Evolutionary conservation across 2,797 vertebrate species (phyloP).

Genomic region (Enteromius anoplus): DNA sequence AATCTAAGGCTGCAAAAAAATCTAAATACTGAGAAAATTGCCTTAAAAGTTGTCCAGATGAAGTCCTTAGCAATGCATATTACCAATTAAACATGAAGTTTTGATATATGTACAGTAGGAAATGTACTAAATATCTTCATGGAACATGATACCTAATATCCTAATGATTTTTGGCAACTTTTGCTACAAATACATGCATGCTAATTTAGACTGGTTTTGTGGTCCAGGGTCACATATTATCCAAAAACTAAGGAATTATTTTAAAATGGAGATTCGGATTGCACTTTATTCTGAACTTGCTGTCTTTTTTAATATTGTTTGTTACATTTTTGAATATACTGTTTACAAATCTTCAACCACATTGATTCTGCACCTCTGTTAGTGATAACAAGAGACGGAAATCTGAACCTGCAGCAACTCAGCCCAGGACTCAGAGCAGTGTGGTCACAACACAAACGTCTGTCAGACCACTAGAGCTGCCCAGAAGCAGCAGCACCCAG

Average conservation of each 20-base stretch:
- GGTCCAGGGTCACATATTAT: too few species aligned
- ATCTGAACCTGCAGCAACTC: conserved; percentile 81
- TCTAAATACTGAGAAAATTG: too few species aligned
- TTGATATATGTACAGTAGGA: too few species aligned
- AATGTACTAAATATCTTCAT: too few species aligned
- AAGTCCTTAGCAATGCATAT: too few species aligned
- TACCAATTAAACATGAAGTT: too few species aligned
- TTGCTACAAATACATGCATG: too few species aligned
- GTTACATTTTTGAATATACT: neutral
- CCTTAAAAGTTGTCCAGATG: too few species aligned
- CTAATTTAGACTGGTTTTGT: too few species aligned
- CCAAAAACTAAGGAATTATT: neutral
- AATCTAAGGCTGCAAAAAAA: too few species aligned
- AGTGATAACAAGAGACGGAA: conserved; percentile 85
- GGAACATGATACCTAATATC: too few species aligned
- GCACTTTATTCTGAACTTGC: neutral
- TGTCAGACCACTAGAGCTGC: conserved; percentile 63
- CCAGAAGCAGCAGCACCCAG: conserved; percentile 70
- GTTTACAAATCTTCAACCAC: neutral
- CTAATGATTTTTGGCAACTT: too few species aligned
- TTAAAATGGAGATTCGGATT: neutral
- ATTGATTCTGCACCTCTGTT: conserved; percentile 63
- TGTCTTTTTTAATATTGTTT: neutral
- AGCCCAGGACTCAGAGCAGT: conserved; percentile 70
- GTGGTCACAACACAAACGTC: conserved; percentile 71